Evolutionary conservation across 2,888 invertebrate species (phyloP), one percentile per base, ranked within the genome.

Genomic region (Nesidiocoris tenuis): DNA sequence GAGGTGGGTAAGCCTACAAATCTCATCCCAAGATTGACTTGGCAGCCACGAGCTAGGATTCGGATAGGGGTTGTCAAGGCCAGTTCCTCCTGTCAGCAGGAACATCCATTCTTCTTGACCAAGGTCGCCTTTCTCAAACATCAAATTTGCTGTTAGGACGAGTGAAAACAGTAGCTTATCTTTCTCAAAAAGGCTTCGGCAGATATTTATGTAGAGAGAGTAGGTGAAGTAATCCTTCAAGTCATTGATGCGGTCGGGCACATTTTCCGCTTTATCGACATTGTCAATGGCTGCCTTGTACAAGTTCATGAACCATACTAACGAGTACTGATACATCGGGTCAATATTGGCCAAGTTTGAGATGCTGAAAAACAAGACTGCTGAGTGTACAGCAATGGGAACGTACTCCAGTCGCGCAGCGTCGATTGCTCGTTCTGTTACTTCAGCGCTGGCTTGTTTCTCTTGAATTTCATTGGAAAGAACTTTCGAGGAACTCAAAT

Each of bases 251-350:
- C 96, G 87, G 79, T 89, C 87, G 0, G 86, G 86, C 12, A 97
- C 90, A 79, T 92, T 90, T 79, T 96, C 95, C n/a, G 90, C 89
- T 81, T 90, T 90, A 81, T 93, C 92, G 0, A 94, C 93, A 80
- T 92, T 92, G 80, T 95, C 94, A 77, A 97, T 96, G 19, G 94
- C 90, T 64, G 90, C 86, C 80, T 91, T 90, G 83, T 93, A 98
- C 24, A 97, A 86, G 80, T 92, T 91, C 81, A 97, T 93, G 83
- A 96, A 97, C 97, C 97, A 98, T 1, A 89, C 89, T 80, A 98
- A 85, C 0, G 96, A 96, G 84, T 96, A 98, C 83, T 97, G 96
- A 84, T 98, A 98, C 97, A 97, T 97, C 1, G 96, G 96, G 85
- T 98, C 96, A 80, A 98, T 94, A 82, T 93, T 91, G 3, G 95